A percentile compares a stretch with the other conserved stretches of the same genome.
Conservation (phyloP, 2,797 vertebrate genomes). For the Anguilla megastoma region DNA sequence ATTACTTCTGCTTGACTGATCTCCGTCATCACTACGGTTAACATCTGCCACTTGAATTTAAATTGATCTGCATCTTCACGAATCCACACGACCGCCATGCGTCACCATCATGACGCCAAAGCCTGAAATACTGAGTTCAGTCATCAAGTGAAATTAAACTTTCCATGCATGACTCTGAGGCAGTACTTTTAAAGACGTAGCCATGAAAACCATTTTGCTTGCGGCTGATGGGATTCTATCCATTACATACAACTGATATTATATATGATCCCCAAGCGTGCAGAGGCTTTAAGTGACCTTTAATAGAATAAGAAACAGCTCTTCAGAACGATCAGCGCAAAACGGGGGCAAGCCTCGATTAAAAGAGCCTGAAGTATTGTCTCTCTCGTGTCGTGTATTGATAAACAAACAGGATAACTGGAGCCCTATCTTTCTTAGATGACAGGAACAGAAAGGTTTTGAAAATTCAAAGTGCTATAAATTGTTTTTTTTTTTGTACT, state of each 20-base stretch:
- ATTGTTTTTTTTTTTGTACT: neutral
- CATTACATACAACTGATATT: conserved; percentile 51
- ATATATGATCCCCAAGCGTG: conserved; percentile 50
- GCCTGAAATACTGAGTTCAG: neutral
- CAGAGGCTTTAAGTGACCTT: conserved; percentile 59
- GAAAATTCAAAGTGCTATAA: neutral
- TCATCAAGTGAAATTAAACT: neutral
- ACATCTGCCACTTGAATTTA: neutral
- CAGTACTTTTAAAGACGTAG: neutral
- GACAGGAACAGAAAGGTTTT: neutral
- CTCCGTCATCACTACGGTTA: conserved; percentile 15
- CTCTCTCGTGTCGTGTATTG: neutral
- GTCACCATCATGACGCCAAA: neutral
- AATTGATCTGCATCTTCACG: neutral
- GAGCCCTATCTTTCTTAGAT: neutral
- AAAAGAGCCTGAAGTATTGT: conserved; percentile 30
- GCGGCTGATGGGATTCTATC: conserved; percentile 51
- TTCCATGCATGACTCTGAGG: neutral
- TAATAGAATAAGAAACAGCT: conserved; percentile 72
- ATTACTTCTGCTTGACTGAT: neutral
- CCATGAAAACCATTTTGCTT: conserved; percentile 5
- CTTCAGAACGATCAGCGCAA: conserved; percentile 52
- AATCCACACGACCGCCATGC: neutral
- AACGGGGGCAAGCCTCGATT: conserved; percentile 4
- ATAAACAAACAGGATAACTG: neutral